A percentile compares a stretch with the other conserved stretches of the same genome.
Conservation (phyloP, 2,797 vertebrate species). For the Platalea minor region DNA sequence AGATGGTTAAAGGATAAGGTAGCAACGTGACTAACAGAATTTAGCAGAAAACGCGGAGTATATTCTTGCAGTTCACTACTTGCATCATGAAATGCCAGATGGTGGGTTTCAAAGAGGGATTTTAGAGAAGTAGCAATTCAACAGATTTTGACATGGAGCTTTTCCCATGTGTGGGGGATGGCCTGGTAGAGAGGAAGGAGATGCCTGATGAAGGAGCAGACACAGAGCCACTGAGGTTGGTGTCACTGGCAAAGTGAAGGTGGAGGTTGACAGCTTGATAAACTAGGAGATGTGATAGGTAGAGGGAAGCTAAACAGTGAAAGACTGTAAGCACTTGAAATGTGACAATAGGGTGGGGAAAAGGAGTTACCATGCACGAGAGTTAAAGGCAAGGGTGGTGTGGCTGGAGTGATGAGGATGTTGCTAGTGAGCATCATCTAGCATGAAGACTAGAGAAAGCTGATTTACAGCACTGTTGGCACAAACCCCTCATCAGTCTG, state of each 20-base stretch:
- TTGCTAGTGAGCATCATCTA: slow-evolving; percentile 7
- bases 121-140: slow-evolving; percentile 53
- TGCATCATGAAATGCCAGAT: slow-evolving; percentile 63
- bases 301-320: slow-evolving; percentile 44
- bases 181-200: slow-evolving; percentile 39
- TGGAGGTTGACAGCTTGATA: slow-evolving; percentile 58
- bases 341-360: slow-evolving; percentile 9
- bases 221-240: slow-evolving; percentile 29
- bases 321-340: not conserved
- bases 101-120: slow-evolving; percentile 59
- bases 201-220: slow-evolving; percentile 29
- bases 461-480: slow-evolving; percentile 12
- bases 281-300: slow-evolving; percentile 50
- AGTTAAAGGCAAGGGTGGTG: slow-evolving; percentile 19
- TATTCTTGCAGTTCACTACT: slow-evolving; percentile 48
- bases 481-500: not conserved
- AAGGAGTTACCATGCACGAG: not conserved
- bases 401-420: slow-evolving; percentile 5
- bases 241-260: slow-evolving; percentile 54
- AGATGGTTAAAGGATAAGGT: slow-evolving; percentile 22
- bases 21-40: slow-evolving; percentile 42
- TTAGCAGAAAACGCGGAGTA: slow-evolving; percentile 27
- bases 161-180: slow-evolving; percentile 49
- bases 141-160: slow-evolving; percentile 61
- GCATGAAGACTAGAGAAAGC: not conserved